Base-by-base conservation (phyloP, 2,888 invertebrate genomes). In the Tachina grossa region DNA sequence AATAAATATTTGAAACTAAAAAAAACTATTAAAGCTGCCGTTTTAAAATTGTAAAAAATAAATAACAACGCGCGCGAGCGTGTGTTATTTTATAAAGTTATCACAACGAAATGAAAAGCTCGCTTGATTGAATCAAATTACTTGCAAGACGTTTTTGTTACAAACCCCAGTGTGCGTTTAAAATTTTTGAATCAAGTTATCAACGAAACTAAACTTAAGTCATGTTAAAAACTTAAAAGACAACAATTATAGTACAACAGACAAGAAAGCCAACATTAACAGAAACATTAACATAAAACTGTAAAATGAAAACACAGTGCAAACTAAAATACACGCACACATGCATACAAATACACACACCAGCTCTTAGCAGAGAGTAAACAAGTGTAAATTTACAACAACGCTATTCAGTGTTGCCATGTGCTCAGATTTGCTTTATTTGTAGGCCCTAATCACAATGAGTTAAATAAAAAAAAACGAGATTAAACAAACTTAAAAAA, bases 71-170 rank as follows among this genome's bases (percentile, higher is more conserved):
- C 91, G 89, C 89, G 89, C 90, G 89, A 90, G 87, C 89, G 90
- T 92, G 89, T 91, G 90, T 89, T 89, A 88, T 90, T 90, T 90
- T 76, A 76, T 89, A 88, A 90, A 91, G 90, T 92, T 91, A 91
- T 91, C 92, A 90, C 92, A 90, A 90, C 90, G 92, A 91, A 92
- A 93, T 92, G 91, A 92, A 93, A 93, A 93, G 92, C 93, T 92
- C 89, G 90, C 92, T 90, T 90, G 90, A 91, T 91, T 91, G 91
- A 91, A 92, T 92, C 92, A 90, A 87, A 88, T 89, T 87, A 89
- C 87, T 88, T 88, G 91, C 90, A 89, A 92, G 91, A 91, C 89
- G 92, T 90, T 92, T 91, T 92, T 91, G 92, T 92, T 87, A 71
- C 80, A 79, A 87, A 88, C 75, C 87, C 88, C 88, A 89, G 88